Evolutionary conservation across 2,888 invertebrate species (phyloP).

Genomic region (Frankliniella fusca): DNA sequence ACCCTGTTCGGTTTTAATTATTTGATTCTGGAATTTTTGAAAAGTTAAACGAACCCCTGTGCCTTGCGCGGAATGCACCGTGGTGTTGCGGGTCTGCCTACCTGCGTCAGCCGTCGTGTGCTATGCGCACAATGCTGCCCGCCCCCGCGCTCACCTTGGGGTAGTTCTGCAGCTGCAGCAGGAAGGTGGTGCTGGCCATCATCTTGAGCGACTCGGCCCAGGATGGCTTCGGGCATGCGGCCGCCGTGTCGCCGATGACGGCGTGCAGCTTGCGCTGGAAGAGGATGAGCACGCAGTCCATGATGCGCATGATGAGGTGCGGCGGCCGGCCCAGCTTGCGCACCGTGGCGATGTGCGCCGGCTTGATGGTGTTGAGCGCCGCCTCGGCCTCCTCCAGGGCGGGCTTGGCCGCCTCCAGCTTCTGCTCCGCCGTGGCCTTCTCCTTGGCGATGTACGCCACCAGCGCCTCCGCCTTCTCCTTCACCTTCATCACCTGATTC

Average conservation of each 20-base stretch:
- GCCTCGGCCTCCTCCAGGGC: slow-evolving; percentile 93
- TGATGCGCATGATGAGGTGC: slow-evolving; percentile 94
- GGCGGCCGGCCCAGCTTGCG: slow-evolving; percentile 92
- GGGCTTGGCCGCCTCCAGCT: slow-evolving; percentile 91
- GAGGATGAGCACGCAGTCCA: slow-evolving; percentile 92
- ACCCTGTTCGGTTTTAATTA: too few species aligned
- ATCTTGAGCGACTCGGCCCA: slow-evolving; percentile 96
- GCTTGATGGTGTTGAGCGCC: slow-evolving; percentile 93
- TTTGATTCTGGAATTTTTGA: too few species aligned
- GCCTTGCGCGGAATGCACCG: too few species aligned
- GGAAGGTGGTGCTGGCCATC: slow-evolving; percentile 93
- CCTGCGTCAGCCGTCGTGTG: too few species aligned
- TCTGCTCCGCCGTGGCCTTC: slow-evolving; percentile 85
- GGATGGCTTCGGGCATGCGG: slow-evolving; percentile 86
- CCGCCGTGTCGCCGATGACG: slow-evolving; percentile 72
- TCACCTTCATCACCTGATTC: slow-evolving; percentile 91
- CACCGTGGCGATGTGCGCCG: slow-evolving; percentile 92
- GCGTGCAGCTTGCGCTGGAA: slow-evolving; percentile 86
- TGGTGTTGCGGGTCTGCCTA: too few species aligned
- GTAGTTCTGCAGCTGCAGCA: slow-evolving; percentile 87
- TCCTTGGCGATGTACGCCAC: slow-evolving; percentile 84
- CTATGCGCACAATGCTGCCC: too few species aligned
- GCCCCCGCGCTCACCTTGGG: slow-evolving; percentile 68
- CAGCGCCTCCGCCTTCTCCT: slow-evolving; percentile 88
- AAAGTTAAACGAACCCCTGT: too few species aligned